Conservation (phyloP, 2,797 vertebrate species). For the Tangara arthus region DNA sequence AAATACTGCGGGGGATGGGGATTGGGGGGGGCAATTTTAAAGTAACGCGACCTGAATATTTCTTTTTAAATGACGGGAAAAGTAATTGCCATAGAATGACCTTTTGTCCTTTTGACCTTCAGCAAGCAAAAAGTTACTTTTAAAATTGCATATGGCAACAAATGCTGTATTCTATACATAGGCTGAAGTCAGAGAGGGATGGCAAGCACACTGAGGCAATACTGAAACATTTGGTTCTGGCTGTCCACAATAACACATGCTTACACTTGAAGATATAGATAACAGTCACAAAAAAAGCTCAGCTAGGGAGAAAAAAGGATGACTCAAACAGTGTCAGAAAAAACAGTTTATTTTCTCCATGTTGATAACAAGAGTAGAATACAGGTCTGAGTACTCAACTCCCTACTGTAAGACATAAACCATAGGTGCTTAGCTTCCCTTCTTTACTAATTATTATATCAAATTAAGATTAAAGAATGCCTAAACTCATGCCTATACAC, state of each 20-base stretch:
- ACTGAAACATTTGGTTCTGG: slow-evolving; percentile 24
- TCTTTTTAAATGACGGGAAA: neutral
- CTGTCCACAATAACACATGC: neutral
- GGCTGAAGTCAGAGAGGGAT: neutral
- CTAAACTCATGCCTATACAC: neutral
- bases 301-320: neutral
- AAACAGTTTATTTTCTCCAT: neutral
- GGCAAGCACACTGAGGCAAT: neutral
- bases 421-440: neutral
- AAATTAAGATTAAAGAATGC: neutral
- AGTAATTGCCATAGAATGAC: slow-evolving; percentile 14
- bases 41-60: slow-evolving; percentile 6
- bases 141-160: neutral
- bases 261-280: slow-evolving; percentile 8
- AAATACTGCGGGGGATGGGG: neutral
- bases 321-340: neutral
- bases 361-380: neutral
- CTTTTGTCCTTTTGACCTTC: slow-evolving; percentile 27
- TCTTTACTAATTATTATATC: neutral
- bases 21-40: neutral
- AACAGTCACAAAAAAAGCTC: neutral
- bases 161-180: slow-evolving; percentile 12
- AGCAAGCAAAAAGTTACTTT: slow-evolving; percentile 6
- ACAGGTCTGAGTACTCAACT: neutral
- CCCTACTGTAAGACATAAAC: neutral